phyloP scores from a whole-genome alignment of 2,113 vertebrate species.

The Megaceryle maxima region DNA sequence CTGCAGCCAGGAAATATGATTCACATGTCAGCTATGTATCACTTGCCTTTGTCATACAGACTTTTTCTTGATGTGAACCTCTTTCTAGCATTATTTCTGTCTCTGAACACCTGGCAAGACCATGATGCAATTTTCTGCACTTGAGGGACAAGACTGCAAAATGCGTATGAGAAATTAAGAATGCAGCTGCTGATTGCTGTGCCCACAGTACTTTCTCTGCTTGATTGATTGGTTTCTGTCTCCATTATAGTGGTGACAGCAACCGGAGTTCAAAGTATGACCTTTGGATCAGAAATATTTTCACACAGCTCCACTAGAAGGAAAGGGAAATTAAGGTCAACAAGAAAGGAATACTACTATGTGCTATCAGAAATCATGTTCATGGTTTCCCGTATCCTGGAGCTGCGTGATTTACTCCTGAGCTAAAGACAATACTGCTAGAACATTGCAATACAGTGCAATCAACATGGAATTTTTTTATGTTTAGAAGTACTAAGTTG shows the following conservation, averaged over 20 bases:
- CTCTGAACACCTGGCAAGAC: not conserved
- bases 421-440: not conserved
- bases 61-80: not conserved
- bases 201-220: conserved; percentile 30
- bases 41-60: not conserved
- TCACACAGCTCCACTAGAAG: not conserved
- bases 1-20: not conserved
- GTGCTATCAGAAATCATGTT: not conserved
- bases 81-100: not conserved
- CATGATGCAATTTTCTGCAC: not conserved
- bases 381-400: not conserved
- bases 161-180: not conserved
- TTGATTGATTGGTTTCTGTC: conserved; percentile 7
- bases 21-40: not conserved
- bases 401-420: not conserved
- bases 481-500: not conserved
- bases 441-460: not conserved
- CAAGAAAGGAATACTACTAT: not conserved
- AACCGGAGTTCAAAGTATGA: conserved; percentile 5
- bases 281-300: not conserved
- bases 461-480: not conserved
- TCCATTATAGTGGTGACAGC: conserved; percentile 2
- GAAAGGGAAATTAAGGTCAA: conserved; percentile 28
- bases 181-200: not conserved
- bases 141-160: not conserved